Percentiles rank a stretch among this genome's conserved stretches.
Conservation (phyloP, 2,888 invertebrate species). For the Troides oblongomaculatus region DNA sequence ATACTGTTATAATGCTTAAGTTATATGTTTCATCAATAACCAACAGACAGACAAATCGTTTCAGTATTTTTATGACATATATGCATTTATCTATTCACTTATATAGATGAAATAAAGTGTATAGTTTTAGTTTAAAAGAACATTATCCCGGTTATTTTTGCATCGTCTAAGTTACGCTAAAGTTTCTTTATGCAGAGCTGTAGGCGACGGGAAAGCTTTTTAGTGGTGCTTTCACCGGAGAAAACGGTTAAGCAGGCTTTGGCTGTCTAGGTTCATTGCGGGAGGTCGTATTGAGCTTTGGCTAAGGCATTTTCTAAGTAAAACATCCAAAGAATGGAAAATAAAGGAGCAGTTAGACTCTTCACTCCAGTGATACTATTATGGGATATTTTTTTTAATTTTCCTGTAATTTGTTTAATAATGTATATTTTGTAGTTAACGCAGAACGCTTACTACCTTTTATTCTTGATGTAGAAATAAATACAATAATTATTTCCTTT, state of each 20-base stretch:
- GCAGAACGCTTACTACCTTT: too few relatives aligned
- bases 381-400: neutral
- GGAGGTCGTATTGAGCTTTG: slow-evolving; percentile 14
- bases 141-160: slow-evolving; percentile 11
- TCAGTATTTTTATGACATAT: too few relatives aligned
- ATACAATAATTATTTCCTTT: too few relatives aligned
- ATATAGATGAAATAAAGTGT: neutral
- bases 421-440: too few relatives aligned
- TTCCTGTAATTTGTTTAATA: neutral
- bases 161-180: slow-evolving; percentile 8
- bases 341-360: neutral
- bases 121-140: neutral
- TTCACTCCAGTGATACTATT: neutral
- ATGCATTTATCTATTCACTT: neutral
- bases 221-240: slow-evolving; percentile 18
- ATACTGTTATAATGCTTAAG: too few relatives aligned
- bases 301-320: slow-evolving; percentile 17
- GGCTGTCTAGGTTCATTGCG: slow-evolving; percentile 5
- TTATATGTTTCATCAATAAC: too few relatives aligned
- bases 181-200: slow-evolving; percentile 17
- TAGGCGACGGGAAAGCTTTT: slow-evolving; percentile 17
- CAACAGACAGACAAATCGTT: too few relatives aligned
- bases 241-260: slow-evolving; percentile 15
- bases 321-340: slow-evolving; percentile 8
- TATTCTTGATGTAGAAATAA: too few relatives aligned